phyloP scores from a whole-genome alignment of 2,888 invertebrate species.

The Spodoptera exigua region DNA sequence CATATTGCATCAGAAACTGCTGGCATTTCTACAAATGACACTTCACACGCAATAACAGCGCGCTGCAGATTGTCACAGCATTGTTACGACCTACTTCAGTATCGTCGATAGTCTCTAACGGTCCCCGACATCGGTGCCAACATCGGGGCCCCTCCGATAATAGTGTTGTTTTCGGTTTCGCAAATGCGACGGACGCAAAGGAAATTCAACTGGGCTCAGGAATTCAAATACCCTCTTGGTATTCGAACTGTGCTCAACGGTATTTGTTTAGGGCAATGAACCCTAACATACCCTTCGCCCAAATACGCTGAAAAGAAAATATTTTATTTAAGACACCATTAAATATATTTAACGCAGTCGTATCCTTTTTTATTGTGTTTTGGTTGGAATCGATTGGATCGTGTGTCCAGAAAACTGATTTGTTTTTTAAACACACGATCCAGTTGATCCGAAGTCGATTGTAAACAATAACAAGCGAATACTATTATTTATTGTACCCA shows the following conservation, averaged over 20 bases:
- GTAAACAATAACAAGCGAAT: too few species aligned
- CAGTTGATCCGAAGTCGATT: too few species aligned
- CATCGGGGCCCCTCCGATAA: constrained; percentile 18
- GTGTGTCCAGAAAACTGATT: too few species aligned
- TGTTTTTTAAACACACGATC: too few species aligned
- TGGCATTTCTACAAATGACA: constrained; percentile 17
- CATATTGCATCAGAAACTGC: constrained; percentile 10
- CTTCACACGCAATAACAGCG: constrained; percentile 21
- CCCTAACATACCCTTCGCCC: constrained; percentile 1
- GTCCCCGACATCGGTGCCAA: constrained; percentile 15
- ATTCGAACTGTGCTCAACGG: background rate
- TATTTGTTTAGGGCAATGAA: constrained; percentile 7
- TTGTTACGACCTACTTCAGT: constrained; percentile 30
- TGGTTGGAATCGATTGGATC: background rate
- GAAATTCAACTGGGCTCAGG: constrained; percentile 34
- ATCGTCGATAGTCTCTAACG: constrained; percentile 24
- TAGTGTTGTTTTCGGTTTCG: constrained; percentile 42
- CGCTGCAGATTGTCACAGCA: constrained; percentile 27
- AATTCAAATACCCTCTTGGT: constrained; percentile 32
- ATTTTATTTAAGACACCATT: background rate
- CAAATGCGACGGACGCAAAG: constrained; percentile 31
- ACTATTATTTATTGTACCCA: too few species aligned
- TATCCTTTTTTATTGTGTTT: background rate
- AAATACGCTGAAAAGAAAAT: background rate
- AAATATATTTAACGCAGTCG: background rate